A percentile compares a stretch with the other conserved stretches of the same genome.
Conservation (phyloP, 1,140 invertebrate species). For the Aricia agestis region DNA sequence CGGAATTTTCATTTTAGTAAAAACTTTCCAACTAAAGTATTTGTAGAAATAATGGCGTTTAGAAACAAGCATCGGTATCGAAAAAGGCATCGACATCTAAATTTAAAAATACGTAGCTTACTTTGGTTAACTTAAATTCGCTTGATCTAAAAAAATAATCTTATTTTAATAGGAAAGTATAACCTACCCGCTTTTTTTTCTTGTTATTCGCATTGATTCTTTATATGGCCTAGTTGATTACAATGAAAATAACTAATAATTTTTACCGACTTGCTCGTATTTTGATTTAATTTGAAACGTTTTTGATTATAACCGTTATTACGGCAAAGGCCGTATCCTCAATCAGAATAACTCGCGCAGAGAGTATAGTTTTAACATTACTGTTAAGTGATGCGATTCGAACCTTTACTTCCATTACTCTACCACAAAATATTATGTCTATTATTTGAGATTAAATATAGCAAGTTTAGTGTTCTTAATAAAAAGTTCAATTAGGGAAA, state of each 20-base stretch:
- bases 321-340: slow-evolving; percentile 20
- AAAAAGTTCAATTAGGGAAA: too few relatives aligned
- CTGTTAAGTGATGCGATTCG: slow-evolving; percentile 9
- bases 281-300: too few relatives aligned
- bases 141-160: slow-evolving; percentile 25
- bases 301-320: too few relatives aligned
- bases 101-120: too few relatives aligned
- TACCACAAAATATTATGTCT: too few relatives aligned
- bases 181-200: too few relatives aligned
- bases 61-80: slow-evolving; percentile 25
- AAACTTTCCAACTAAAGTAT: slow-evolving; percentile 18
- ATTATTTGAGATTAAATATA: too few relatives aligned
- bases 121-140: not conserved
- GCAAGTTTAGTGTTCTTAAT: slow-evolving; percentile 13
- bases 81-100: slow-evolving; percentile 14
- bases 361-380: slow-evolving; percentile 27
- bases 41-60: slow-evolving; percentile 11
- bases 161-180: not conserved
- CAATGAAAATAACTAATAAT: too few relatives aligned
- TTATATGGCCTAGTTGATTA: too few relatives aligned
- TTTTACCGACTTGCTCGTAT: too few relatives aligned
- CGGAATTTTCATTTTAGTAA: slow-evolving; percentile 20
- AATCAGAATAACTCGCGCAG: slow-evolving; percentile 24
- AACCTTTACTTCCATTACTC: too few relatives aligned
- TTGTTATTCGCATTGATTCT: too few relatives aligned